Conservation (phyloP, 2,888 invertebrate genomes). For the Drosophila differens region DNA sequence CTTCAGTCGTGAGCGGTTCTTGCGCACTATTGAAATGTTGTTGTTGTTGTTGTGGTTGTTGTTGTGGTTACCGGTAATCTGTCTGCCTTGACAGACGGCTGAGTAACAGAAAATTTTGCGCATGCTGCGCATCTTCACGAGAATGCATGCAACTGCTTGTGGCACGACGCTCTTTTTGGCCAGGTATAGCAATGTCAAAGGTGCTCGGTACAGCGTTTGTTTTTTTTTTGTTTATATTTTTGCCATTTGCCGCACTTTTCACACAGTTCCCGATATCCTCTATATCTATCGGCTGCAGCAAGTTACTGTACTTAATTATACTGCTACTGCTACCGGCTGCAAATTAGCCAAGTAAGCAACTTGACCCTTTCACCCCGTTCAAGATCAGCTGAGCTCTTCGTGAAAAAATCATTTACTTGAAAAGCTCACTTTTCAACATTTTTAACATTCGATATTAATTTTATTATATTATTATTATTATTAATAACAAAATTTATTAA, state of each 20-base stretch:
- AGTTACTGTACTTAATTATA: slow-evolving; percentile 68
- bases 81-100: slow-evolving; percentile 73
- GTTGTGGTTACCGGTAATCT: slow-evolving; percentile 37
- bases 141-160: slow-evolving; percentile 33
- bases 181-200: slow-evolving; percentile 41
- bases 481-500: background rate
- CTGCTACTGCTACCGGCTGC: slow-evolving; percentile 33
- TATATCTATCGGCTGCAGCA: slow-evolving; percentile 6
- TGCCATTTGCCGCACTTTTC: slow-evolving; percentile 37
- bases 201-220: slow-evolving; percentile 4
- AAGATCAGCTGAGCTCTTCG: background rate
- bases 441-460: background rate
- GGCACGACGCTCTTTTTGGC: slow-evolving; percentile 42
- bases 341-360: slow-evolving; percentile 41
- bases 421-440: background rate
- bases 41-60: slow-evolving; percentile 7
- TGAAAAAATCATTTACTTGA: background rate
- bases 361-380: slow-evolving; percentile 3
- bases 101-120: slow-evolving; percentile 11
- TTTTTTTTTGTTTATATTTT: slow-evolving; percentile 8
- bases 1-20: slow-evolving; percentile 63
- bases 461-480: too few species aligned
- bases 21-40: background rate
- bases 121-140: slow-evolving; percentile 1
- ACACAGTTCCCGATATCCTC: slow-evolving; percentile 25